Conservation (phyloP, 2,113 vertebrate species). For the Oreochromis niloticus region DNA sequence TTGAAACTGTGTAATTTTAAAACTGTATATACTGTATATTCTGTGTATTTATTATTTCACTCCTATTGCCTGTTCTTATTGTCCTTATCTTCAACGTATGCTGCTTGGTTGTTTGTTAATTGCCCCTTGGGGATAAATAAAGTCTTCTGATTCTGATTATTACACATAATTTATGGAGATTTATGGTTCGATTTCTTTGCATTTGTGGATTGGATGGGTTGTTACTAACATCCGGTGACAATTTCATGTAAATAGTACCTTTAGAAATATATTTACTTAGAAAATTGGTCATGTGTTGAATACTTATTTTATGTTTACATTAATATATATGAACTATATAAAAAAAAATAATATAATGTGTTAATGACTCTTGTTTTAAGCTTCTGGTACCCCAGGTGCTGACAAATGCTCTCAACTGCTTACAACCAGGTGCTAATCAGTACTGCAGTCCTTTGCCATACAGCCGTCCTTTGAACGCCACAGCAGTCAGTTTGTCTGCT, state of each 20-base stretch:
- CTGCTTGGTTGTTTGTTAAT: too few relatives aligned
- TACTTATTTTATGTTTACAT: not conserved
- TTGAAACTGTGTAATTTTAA: too few relatives aligned
- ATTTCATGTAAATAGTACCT: not conserved
- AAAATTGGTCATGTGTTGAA: not conserved
- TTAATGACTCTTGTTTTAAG: not conserved
- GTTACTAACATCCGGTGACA: not conserved
- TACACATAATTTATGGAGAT: not conserved
- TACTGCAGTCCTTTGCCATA: not conserved
- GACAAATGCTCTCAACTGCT: not conserved
- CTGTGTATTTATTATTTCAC: too few relatives aligned
- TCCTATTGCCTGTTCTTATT: too few relatives aligned
- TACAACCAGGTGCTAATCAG: not conserved
- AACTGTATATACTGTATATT: too few relatives aligned
- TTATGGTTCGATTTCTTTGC: not conserved
- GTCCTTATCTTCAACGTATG: too few relatives aligned
- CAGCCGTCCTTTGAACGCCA: not conserved
- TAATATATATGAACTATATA: not conserved
- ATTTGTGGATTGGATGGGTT: not conserved
- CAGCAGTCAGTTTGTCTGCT: not conserved
- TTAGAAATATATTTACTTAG: not conserved
- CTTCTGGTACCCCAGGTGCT: not conserved
- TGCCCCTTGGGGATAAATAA: too few relatives aligned
- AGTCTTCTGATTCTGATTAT: not conserved
- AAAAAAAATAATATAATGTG: rapidly evolving